Evolutionary conservation across 1,140 invertebrate genomes (phyloP).

Genomic region (Pseudoatta argentina): DNA sequence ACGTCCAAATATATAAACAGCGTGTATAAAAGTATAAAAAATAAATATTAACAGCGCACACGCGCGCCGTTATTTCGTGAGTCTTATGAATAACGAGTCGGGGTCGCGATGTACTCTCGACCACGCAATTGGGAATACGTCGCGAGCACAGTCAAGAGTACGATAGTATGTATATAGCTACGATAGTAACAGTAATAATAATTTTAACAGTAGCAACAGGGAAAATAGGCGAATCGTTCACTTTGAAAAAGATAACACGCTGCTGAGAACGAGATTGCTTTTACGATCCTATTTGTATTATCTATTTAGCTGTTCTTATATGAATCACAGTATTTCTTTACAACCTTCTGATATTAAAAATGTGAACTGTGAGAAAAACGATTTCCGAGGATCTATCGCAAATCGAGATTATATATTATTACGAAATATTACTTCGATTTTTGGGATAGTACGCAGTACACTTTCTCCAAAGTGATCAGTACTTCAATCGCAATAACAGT

Average conservation of each 20-base stretch:
- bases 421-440: conserved; percentile 1
- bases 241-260: conserved; percentile 19
- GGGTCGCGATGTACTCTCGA: conserved; percentile 24
- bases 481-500: conserved; percentile 14
- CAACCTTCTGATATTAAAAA: not conserved
- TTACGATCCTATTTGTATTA: not conserved
- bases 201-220: conserved; percentile 26
- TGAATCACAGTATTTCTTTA: conserved; percentile 38
- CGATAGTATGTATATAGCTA: conserved; percentile 12
- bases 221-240: conserved; percentile 27
- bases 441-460: not conserved
- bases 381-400: not conserved
- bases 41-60: conserved; percentile 73
- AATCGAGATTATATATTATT: not conserved
- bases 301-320: conserved; percentile 2
- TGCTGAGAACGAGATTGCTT: conserved; percentile 13
- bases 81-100: conserved; percentile 60
- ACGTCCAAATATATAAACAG: conserved; percentile 62
- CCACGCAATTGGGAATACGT: conserved; percentile 7
- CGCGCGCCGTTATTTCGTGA: conserved; percentile 43
- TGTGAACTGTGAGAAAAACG: too few species aligned
- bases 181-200: conserved; percentile 23
- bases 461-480: not conserved
- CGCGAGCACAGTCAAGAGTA: not conserved
- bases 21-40: conserved; percentile 81